These are phyloP conservation scores for Naja naja DNA, from an alignment of 2,113 vertebrate species.

Conservation along the genomic window DNA sequence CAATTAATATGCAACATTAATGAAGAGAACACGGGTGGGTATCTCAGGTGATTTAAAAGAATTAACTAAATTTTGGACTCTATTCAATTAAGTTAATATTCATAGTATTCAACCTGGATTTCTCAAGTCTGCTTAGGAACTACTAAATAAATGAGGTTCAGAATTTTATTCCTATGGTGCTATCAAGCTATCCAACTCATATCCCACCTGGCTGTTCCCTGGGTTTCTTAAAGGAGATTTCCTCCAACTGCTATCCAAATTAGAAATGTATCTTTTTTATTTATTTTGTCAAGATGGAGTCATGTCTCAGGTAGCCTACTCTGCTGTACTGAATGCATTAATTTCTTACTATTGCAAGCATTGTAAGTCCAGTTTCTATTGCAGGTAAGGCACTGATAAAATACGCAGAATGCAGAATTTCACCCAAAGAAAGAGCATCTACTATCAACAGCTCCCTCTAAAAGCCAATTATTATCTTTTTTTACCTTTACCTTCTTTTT, in stretches of 20 bases:
- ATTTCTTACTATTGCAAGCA: neutral
- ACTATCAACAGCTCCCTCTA: neutral
- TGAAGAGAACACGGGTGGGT: constrained; percentile 28
- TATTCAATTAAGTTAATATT: constrained; percentile 34
- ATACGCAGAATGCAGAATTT: neutral
- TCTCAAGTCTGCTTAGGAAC: neutral
- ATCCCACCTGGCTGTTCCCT: neutral
- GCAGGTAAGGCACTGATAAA: neutral
- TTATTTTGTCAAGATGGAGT: neutral
- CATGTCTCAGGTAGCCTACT: neutral
- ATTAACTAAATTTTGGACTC: constrained; percentile 43
- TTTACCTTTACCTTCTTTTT: neutral
- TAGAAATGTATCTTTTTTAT: neutral
- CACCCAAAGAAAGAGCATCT: neutral
- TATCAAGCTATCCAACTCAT: neutral
- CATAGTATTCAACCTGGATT: constrained; percentile 4
- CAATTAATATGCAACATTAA: constrained; percentile 49
- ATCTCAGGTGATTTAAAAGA: constrained; percentile 32
- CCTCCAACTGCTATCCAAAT: neutral
- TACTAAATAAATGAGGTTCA: neutral
- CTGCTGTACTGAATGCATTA: neutral
- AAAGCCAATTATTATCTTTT: neutral
- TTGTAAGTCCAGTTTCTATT: neutral
- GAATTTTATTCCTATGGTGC: neutral
- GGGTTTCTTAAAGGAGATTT: neutral